Conservation (phyloP, 2,797 vertebrate species). For the Pangasius sanitwongsei region DNA sequence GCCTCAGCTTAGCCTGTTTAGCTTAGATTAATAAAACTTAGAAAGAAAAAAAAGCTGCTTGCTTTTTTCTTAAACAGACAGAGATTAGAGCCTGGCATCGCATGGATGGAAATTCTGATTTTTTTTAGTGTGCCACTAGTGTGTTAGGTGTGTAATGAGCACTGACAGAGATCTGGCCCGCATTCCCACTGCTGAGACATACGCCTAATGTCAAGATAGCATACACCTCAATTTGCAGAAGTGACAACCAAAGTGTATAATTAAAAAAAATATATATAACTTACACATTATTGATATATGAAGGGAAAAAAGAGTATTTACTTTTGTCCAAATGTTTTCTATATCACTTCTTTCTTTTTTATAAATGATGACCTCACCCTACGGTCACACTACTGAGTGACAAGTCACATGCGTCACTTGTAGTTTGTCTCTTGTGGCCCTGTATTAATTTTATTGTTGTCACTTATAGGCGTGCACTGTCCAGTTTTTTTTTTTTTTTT, state of each 20-base stretch:
- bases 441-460: not conserved
- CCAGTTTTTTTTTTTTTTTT: not conserved
- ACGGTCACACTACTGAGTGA: not conserved
- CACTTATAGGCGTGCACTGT: not conserved
- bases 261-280: not conserved
- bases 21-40: conserved; percentile 64
- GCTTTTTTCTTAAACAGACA: conserved; percentile 49
- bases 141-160: conserved; percentile 9
- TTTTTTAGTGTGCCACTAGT: no score
- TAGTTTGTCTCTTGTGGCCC: not conserved
- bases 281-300: not conserved
- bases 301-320: not conserved
- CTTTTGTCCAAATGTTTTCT: not conserved
- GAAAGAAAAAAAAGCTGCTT: conserved; percentile 60
- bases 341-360: not conserved
- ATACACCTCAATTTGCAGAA: not conserved
- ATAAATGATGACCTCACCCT: not conserved
- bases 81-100: conserved; percentile 61
- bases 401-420: not conserved
- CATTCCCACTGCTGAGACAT: not conserved
- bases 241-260: not conserved
- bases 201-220: not conserved
- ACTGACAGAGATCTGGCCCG: not conserved
- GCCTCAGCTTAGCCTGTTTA: conserved; percentile 65
- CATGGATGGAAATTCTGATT: conserved; percentile 19